Base-by-base conservation (phyloP, 2,888 invertebrate species). In the Alloplasta piceator region DNA sequence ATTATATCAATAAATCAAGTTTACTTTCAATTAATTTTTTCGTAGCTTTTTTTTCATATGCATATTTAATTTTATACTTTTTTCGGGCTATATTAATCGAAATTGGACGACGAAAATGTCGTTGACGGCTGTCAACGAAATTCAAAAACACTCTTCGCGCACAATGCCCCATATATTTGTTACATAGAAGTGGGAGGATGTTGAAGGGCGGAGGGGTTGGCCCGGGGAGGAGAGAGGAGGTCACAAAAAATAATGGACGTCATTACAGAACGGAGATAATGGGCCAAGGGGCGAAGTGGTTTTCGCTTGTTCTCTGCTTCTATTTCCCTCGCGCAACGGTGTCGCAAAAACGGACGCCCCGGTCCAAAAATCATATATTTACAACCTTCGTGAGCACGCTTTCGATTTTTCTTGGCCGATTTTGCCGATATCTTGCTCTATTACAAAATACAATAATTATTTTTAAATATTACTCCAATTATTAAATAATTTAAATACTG, bases 161-260 rank as follows among this genome's bases (percentile, higher is more conserved):
- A 26, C 26, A 26, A 26, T 26, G 9, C 36, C n/a, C 12, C 43
- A 26, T 56, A 26, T 1, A n/a, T 12, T 7, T 46, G 26, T 36
- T 12, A 41, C n/a, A 50, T 43, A 14, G 43, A 26, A 50, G 56
- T 56, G 58, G 52, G 80, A 26, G 46, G 39, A 77, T 48, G 70
- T 38, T 41, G 14, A 73, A 70, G 70, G 77, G 64, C 26, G 60
- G 39, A n/a, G 63, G 66, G 67, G 60, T 60, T 61, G 66, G 60
- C 60, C 75, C 70, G 73, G 52, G 74, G 26, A 26, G 26, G 3
- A 26, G 26, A 26, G 72, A 74, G 82, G 84, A 81, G 78, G 74
- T 83, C 75, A 86, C 86, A 89, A 90, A 90, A 90, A 90, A 88
- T 89, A 87, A 87, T 89, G 86, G 87, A 87, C 86, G 86, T 89